Conservation (phyloP, 1,140 invertebrate genomes). For the Bombus polaris region DNA sequence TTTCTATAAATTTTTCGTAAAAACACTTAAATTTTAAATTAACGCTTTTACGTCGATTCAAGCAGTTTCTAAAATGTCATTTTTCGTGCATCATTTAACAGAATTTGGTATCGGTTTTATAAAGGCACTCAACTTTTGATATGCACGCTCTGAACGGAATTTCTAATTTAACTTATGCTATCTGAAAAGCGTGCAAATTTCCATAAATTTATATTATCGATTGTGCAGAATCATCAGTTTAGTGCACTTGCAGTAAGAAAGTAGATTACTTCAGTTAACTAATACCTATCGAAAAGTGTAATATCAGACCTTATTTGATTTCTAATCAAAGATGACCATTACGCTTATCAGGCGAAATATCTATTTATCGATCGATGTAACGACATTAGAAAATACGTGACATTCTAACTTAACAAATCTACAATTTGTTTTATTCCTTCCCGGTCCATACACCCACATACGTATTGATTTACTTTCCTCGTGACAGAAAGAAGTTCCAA, state of each 20-base stretch:
- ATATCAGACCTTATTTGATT: too few relatives aligned
- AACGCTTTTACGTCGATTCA: background rate
- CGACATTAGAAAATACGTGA: too few relatives aligned
- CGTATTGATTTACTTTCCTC: too few relatives aligned
- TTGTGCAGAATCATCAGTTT: background rate
- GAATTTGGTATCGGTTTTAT: background rate
- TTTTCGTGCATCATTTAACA: background rate
- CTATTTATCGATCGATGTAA: background rate
- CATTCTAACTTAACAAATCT: too few relatives aligned
- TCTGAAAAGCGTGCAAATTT: background rate
- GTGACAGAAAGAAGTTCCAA: too few relatives aligned
- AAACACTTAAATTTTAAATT: background rate
- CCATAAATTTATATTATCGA: constrained; percentile 5
- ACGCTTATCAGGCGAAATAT: too few relatives aligned
- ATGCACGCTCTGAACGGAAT: too few relatives aligned
- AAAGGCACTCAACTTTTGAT: background rate
- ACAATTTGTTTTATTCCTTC: too few relatives aligned
- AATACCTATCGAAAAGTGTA: background rate
- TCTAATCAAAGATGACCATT: too few relatives aligned
- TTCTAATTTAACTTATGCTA: constrained; percentile 1
- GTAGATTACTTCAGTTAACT: constrained; percentile 11
- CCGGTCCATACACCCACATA: too few relatives aligned
- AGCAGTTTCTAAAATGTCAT: too few relatives aligned
- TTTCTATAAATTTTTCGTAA: background rate
- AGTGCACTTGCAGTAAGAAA: background rate